These are phyloP conservation scores for Pelecanoides urinatrix DNA, from an alignment of 2,113 vertebrate species.

Conservation along the genomic window DNA sequence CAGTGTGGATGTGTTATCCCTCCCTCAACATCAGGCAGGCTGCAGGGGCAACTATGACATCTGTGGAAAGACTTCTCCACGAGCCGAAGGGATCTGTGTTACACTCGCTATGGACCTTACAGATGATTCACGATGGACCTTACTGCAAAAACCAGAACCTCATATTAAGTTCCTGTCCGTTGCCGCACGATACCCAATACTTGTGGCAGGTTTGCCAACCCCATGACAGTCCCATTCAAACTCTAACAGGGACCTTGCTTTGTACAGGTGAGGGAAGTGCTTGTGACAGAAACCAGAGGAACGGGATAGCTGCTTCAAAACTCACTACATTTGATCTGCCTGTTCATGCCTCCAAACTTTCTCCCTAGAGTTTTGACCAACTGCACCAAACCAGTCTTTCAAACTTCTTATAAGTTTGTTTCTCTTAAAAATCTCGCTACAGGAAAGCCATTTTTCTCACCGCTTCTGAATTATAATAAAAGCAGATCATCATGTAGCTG, in stretches of 20 bases:
- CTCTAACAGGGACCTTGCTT: neutral
- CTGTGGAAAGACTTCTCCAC: neutral
- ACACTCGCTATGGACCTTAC: neutral
- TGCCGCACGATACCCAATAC: neutral
- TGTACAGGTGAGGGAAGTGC: neutral
- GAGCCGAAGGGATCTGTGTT: neutral
- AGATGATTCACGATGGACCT: neutral
- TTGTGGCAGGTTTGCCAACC: neutral
- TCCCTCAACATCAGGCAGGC: neutral
- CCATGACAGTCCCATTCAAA: neutral
- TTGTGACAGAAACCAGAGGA: neutral
- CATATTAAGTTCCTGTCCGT: neutral
- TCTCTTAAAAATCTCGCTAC: neutral
- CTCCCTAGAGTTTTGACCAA: neutral
- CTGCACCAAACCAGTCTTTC: neutral
- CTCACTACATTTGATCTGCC: neutral
- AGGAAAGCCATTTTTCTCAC: neutral
- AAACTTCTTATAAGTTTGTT: neutral
- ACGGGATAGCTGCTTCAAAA: neutral
- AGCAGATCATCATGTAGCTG: neutral
- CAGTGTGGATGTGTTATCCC: neutral
- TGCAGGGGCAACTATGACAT: neutral
- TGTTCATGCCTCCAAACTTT: neutral
- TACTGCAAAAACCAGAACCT: neutral
- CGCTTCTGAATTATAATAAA: neutral